These are phyloP conservation scores for Halcyon leucocephala DNA, from an alignment of 2,797 vertebrate genomes.

Conservation along the genomic window DNA sequence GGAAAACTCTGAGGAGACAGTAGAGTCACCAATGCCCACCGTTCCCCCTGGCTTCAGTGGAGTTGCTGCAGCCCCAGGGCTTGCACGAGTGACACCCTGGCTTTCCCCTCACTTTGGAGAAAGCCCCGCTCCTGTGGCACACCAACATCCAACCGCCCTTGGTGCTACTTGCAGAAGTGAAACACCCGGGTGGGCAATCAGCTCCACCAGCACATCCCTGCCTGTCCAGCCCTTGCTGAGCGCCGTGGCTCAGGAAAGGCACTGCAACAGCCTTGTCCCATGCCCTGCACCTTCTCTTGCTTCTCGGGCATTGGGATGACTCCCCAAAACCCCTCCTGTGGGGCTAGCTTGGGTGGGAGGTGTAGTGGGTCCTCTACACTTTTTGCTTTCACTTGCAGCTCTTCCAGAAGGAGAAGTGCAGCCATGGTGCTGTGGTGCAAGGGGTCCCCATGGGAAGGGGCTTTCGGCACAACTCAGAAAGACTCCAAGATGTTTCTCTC, in stretches of 20 bases:
- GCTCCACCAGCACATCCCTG: rapidly evolving
- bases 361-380: background rate
- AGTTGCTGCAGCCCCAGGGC: background rate
- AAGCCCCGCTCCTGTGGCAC: background rate
- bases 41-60: background rate
- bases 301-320: rapidly evolving
- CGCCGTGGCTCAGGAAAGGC: rapidly evolving
- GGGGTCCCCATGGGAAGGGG: background rate
- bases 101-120: background rate
- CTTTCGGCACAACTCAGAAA: background rate
- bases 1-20: background rate
- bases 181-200: background rate
- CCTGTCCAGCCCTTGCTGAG: background rate
- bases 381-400: background rate
- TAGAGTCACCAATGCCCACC: background rate
- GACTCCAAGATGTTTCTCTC: background rate
- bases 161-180: background rate
- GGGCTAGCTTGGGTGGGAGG: background rate
- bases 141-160: background rate
- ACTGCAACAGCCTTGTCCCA: background rate
- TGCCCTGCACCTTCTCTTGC: background rate
- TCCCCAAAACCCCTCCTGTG: background rate
- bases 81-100: background rate
- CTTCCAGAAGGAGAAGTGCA: background rate
- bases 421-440: background rate